A percentile compares a stretch with the other conserved stretches of the same genome.
These are phyloP conservation scores for Tridacna crocea DNA, from an alignment of 2,888 invertebrate species.

Conservation along the genomic window DNA sequence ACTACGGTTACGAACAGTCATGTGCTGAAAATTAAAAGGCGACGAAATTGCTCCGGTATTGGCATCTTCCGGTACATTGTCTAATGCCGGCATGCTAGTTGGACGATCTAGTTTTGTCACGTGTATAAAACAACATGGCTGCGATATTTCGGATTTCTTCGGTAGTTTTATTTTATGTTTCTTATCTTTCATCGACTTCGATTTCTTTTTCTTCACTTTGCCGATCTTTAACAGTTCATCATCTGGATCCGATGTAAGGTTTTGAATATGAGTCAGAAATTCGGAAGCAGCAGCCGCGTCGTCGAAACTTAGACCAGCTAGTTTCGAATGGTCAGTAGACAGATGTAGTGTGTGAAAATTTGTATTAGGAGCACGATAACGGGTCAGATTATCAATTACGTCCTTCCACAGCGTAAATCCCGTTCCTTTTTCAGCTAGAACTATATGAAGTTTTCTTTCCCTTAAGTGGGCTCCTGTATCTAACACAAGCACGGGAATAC, in stretches of 20 bases:
- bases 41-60: slow-evolving; percentile 40
- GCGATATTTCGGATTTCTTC: slow-evolving; percentile 92
- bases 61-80: slow-evolving; percentile 6
- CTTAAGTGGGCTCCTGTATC: slow-evolving; percentile 90
- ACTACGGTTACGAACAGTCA: slow-evolving; percentile 40
- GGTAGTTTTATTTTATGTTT: slow-evolving; percentile 86
- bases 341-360: slow-evolving; percentile 92
- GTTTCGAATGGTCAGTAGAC: slow-evolving; percentile 90
- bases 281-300: slow-evolving; percentile 89
- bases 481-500: slow-evolving; percentile 91
- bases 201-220: slow-evolving; percentile 79
- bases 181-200: slow-evolving; percentile 71
- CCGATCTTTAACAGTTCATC: slow-evolving; percentile 90
- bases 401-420: slow-evolving; percentile 93
- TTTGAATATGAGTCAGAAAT: slow-evolving; percentile 86
- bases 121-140: slow-evolving; percentile 93
- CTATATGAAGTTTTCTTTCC: slow-evolving; percentile 86
- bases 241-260: slow-evolving; percentile 90
- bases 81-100: slow-evolving; percentile 23
- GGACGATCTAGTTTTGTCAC: slow-evolving; percentile 89
- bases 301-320: slow-evolving; percentile 92
- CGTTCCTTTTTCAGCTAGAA: slow-evolving; percentile 91
- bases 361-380: slow-evolving; percentile 88
- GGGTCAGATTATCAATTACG: slow-evolving; percentile 91
- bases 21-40: slow-evolving; percentile 60